Evolutionary conservation across 2,888 invertebrate genomes (phyloP).

Genomic region (Smittia aterrima): DNA sequence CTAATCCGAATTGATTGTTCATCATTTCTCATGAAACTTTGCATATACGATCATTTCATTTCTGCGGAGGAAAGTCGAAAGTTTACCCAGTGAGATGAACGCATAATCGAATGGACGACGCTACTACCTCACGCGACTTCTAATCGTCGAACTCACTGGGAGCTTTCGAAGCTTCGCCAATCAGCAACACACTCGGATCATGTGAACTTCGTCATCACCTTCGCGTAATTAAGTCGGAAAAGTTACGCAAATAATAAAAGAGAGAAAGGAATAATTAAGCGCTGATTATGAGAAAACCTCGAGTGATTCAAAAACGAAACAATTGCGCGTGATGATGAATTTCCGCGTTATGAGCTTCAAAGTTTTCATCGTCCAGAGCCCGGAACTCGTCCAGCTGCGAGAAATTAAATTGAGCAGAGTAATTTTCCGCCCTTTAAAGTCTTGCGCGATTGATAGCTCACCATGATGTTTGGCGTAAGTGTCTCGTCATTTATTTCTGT

Average conservation of each 20-base stretch:
- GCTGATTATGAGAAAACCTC: slow-evolving; percentile 16
- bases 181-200: not conserved
- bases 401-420: not conserved
- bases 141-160: too few relatives aligned
- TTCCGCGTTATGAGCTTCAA: slow-evolving; percentile 9
- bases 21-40: not conserved
- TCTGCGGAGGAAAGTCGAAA: too few relatives aligned
- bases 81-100: not conserved
- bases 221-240: not conserved
- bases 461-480: not conserved
- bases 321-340: not conserved
- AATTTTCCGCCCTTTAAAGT: not conserved
- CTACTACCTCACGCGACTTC: too few relatives aligned
- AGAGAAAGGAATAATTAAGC: not conserved
- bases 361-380: not conserved
- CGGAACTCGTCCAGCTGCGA: not conserved
- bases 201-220: slow-evolving; percentile 4
- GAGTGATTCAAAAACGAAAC: not conserved
- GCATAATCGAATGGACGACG: not conserved
- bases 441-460: not conserved
- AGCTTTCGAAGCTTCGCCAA: too few relatives aligned
- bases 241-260: not conserved
- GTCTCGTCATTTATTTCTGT: too few relatives aligned
- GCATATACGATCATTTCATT: too few relatives aligned
- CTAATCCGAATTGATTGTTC: slow-evolving; percentile 2